A percentile compares a stretch with the other conserved stretches of the same genome.
These are phyloP conservation scores for Hylia prasina DNA, from an alignment of 2,113 vertebrate genomes.

Conservation along the genomic window DNA sequence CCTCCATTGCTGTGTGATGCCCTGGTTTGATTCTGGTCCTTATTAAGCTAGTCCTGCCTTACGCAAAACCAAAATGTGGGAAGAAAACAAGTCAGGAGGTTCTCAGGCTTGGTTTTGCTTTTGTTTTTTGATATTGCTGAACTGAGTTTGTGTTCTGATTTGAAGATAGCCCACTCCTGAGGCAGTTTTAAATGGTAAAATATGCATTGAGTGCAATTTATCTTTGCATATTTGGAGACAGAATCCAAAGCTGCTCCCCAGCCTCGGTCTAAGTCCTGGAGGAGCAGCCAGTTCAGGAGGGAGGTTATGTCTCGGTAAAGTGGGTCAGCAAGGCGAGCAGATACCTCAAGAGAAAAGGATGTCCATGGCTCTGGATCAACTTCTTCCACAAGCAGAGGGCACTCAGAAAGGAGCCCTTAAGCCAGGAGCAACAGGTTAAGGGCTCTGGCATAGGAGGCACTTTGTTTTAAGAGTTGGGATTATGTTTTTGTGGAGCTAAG, in stretches of 20 bases:
- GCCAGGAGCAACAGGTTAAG: background rate
- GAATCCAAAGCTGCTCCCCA: background rate
- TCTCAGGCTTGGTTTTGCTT: background rate
- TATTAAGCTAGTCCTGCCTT: background rate
- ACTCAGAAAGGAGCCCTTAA: background rate
- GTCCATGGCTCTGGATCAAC: background rate
- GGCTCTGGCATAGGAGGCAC: background rate
- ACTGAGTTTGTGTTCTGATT: background rate
- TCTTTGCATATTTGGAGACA: background rate
- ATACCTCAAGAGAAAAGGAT: background rate
- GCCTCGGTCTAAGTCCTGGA: background rate
- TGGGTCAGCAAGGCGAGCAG: background rate
- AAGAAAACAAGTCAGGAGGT: background rate
- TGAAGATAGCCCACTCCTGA: background rate
- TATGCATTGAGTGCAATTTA: background rate
- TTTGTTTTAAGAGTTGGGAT: background rate
- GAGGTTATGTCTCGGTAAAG: background rate
- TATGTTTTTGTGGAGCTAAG: background rate
- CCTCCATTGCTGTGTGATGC: background rate
- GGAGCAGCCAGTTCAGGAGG: background rate
- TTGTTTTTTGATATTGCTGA: background rate
- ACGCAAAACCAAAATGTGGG: background rate
- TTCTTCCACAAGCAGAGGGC: background rate
- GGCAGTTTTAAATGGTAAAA: background rate
- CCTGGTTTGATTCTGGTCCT: conserved; percentile 20